Conservation (phyloP, 2,113 vertebrate genomes). For the Daubentonia madagascariensis region DNA sequence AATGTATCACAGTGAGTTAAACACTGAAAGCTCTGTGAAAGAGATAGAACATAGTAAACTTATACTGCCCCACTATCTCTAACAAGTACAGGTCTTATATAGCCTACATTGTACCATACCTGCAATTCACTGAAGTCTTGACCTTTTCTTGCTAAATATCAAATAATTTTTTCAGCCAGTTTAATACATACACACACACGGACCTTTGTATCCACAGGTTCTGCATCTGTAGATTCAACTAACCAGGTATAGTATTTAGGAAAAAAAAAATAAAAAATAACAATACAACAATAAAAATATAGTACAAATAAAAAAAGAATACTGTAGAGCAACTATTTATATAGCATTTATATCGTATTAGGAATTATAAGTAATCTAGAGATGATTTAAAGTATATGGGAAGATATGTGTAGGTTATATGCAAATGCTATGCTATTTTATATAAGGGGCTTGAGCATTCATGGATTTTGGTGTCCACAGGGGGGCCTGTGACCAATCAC, state of each 20-base stretch:
- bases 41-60: background rate
- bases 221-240: background rate
- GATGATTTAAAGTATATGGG: too few species aligned
- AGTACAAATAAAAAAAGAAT: background rate
- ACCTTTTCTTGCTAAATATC: background rate
- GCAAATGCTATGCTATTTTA: background rate
- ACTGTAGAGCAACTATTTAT: background rate
- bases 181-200: background rate
- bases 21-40: background rate
- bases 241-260: background rate
- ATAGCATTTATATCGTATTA: background rate
- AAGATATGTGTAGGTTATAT: background rate
- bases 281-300: background rate
- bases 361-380: too few species aligned
- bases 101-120: background rate
- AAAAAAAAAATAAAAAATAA: background rate
- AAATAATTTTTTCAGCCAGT: background rate
- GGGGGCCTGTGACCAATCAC: background rate
- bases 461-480: background rate
- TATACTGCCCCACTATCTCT: background rate
- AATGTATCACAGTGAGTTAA: background rate
- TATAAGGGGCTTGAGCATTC: background rate
- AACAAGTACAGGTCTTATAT: background rate
- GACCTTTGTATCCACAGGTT: background rate
- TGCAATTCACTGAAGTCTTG: background rate